These are phyloP conservation scores for Colistium nudipinnis DNA, from an alignment of 2,113 vertebrate genomes.

Conservation along the genomic window DNA sequence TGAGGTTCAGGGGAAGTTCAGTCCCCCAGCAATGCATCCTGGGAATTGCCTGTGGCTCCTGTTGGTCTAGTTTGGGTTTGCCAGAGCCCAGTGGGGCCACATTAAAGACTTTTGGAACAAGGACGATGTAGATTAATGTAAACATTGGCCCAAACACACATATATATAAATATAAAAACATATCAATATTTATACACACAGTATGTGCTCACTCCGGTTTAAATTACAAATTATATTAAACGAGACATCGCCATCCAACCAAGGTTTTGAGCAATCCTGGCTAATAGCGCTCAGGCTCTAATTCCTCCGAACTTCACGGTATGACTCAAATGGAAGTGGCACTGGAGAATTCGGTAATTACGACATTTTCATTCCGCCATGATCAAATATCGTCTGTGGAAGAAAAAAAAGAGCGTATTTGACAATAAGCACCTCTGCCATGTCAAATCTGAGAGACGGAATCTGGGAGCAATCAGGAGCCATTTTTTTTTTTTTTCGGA, in stretches of 20 bases:
- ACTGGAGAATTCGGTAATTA: too few species aligned
- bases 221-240: too few species aligned
- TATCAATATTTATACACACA: not conserved
- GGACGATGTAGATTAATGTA: slow-evolving; percentile 6
- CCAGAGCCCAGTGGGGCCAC: slow-evolving; percentile 44
- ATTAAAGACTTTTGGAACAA: slow-evolving; percentile 35
- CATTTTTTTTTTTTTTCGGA: too few species aligned
- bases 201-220: too few species aligned
- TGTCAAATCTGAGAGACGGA: not conserved
- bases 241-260: too few species aligned
- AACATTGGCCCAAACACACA: not conserved
- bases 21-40: slow-evolving; percentile 64
- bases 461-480: not conserved
- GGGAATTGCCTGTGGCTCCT: slow-evolving; percentile 68
- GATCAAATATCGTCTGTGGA: not conserved
- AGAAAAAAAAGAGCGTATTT: too few species aligned
- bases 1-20: slow-evolving; percentile 78
- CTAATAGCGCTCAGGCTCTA: not conserved
- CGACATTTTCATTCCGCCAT: not conserved
- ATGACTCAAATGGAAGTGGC: too few species aligned
- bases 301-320: too few species aligned
- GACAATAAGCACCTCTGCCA: too few species aligned
- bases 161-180: too few species aligned
- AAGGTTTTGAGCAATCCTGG: too few species aligned
- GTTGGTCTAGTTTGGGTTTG: slow-evolving; percentile 74